Evolutionary conservation across 2,797 vertebrate genomes (phyloP).

Genomic region (Mormyrops attenuatus): DNA sequence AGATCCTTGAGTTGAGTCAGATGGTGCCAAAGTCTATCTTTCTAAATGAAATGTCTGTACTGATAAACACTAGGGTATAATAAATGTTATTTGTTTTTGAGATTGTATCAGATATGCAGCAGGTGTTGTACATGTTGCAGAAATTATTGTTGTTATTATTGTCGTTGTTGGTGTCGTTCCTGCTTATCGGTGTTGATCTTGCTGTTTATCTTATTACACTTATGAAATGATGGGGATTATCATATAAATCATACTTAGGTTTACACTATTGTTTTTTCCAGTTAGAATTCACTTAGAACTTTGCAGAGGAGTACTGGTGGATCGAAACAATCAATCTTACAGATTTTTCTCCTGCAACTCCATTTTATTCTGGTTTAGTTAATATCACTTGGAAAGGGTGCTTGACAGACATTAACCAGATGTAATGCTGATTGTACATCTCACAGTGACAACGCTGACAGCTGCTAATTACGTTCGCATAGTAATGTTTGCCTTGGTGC

Average conservation of each 20-base stretch:
- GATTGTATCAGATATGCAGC: conserved; percentile 35
- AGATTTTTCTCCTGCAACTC: neutral
- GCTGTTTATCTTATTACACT: neutral
- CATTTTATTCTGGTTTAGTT: neutral
- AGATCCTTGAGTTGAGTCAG: neutral
- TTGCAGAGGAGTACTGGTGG: conserved; percentile 15
- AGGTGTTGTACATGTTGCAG: conserved; percentile 64
- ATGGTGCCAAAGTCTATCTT: neutral
- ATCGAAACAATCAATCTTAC: neutral
- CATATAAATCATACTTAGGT: neutral
- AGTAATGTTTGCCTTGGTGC: conserved; percentile 9
- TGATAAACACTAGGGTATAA: neutral
- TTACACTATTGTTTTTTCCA: neutral
- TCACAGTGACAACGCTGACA: neutral
- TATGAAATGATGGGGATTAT: neutral
- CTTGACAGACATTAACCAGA: neutral
- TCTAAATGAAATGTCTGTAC: neutral
- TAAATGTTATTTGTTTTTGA: conserved; percentile 7
- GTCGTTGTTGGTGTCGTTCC: neutral
- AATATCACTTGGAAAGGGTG: neutral
- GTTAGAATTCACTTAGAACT: conserved; percentile 11
- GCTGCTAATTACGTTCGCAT: neutral
- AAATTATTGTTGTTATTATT: neutral
- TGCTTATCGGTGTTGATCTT: neutral
- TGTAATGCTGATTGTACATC: neutral